Conservation (phyloP, 2,888 invertebrate genomes). For the Zootermopsis nevadensis region DNA sequence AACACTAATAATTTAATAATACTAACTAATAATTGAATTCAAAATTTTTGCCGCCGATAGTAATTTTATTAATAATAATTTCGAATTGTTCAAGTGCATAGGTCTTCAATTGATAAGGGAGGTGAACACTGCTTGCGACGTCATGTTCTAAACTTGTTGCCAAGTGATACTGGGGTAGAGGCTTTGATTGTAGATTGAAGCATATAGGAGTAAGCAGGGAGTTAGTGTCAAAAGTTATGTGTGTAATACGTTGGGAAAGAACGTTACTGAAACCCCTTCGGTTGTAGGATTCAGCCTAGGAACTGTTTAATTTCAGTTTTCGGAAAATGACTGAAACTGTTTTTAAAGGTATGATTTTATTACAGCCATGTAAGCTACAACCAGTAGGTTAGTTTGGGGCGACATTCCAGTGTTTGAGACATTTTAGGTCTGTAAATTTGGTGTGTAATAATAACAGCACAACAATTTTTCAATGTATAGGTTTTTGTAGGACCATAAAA, state of each 20-base stretch:
- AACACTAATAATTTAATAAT: no score
- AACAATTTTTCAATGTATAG: neutral
- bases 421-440: neutral
- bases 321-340: slow-evolving; percentile 45
- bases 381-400: slow-evolving; percentile 9
- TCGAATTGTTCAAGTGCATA: neutral
- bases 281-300: neutral
- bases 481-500: no score
- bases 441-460: neutral
- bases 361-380: neutral
- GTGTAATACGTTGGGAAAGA: neutral
- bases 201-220: neutral
- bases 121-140: slow-evolving; percentile 14
- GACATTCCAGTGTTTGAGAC: neutral
- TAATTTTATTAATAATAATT: neutral
- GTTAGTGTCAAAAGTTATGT: slow-evolving; percentile 21
- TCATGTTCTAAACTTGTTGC: slow-evolving; percentile 38
- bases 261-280: slow-evolving; percentile 13
- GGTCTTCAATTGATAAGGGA: neutral
- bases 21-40: no score
- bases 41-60: neutral
- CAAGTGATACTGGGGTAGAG: slow-evolving; percentile 37
- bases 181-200: slow-evolving; percentile 24
- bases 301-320: neutral
- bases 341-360: slow-evolving; percentile 44